These are phyloP conservation scores for Sitta carolinensis DNA, from an alignment of 2,797 vertebrate genomes.

Conservation along the genomic window DNA sequence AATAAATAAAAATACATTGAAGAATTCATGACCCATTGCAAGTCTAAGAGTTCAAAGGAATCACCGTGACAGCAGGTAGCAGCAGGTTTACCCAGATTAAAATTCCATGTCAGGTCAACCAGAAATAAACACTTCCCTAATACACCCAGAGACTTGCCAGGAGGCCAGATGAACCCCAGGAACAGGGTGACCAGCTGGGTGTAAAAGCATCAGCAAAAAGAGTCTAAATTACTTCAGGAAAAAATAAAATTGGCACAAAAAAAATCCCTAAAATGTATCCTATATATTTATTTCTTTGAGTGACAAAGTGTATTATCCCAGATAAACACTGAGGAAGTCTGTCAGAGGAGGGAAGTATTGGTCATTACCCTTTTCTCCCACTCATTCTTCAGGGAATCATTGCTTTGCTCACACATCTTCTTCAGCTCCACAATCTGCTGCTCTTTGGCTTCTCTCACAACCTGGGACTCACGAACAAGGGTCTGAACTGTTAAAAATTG, in stretches of 20 bases:
- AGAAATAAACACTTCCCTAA: conserved; percentile 31
- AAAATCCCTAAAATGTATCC: background rate
- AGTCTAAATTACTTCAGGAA: background rate
- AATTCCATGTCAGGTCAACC: conserved; percentile 45
- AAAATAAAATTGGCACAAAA: background rate
- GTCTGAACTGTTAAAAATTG: conserved; percentile 85
- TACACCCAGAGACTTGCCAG: background rate
- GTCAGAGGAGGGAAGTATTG: background rate
- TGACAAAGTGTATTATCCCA: background rate
- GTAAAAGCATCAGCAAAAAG: background rate
- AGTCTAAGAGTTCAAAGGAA: conserved; percentile 36
- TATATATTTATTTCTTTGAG: background rate
- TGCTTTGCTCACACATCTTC: conserved; percentile 90
- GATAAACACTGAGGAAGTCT: background rate
- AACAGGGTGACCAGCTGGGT: background rate
- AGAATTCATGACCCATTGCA: conserved; percentile 3
- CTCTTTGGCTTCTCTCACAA: conserved; percentile 90
- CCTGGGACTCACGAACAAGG: conserved; percentile 89
- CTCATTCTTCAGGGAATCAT: conserved; percentile 87
- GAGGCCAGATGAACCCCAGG: background rate
- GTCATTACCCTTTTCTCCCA: conserved; percentile 92
- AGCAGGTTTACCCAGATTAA: conserved; percentile 52
- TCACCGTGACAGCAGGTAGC: conserved; percentile 20
- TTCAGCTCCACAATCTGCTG: conserved; percentile 92
- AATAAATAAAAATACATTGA: background rate